phyloP scores from a whole-genome alignment of 2,113 vertebrate species.

The Silurus meridionalis region DNA sequence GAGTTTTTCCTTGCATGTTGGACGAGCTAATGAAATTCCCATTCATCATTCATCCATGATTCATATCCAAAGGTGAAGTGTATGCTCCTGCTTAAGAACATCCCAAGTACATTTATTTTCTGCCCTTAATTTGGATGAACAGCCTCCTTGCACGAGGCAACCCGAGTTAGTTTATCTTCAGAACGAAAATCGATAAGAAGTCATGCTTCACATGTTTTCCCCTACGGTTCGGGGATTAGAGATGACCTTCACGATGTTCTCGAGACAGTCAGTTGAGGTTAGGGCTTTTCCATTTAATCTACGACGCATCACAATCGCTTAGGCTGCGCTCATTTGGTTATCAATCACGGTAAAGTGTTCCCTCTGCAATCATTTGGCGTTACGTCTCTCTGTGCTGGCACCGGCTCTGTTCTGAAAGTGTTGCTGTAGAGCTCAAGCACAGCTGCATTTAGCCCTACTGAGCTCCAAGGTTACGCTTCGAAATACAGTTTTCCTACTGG shows the following conservation, averaged over 20 bases:
- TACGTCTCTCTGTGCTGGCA: conserved; percentile 25
- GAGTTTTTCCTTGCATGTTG: not conserved
- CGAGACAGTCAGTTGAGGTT: conserved; percentile 26
- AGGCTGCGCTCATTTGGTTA: conserved; percentile 41
- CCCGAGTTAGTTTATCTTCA: not conserved
- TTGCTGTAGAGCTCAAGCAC: conserved; percentile 5
- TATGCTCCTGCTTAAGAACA: not conserved
- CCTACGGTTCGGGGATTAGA: conserved; percentile 28
- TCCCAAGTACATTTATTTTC: not conserved
- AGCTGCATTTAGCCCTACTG: not conserved
- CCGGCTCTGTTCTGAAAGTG: not conserved
- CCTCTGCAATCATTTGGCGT: conserved; percentile 32
- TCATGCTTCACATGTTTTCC: conserved; percentile 20
- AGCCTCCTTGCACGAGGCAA: not conserved
- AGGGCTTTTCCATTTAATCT: conserved; percentile 40
- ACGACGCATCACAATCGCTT: conserved; percentile 31
- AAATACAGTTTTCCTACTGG: not conserved
- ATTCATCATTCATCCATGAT: not conserved
- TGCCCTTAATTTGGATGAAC: not conserved
- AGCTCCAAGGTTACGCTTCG: not conserved
- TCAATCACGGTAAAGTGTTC: conserved; percentile 37
- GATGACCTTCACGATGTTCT: conserved; percentile 43
- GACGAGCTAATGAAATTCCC: not conserved
- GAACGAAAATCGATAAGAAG: conserved; percentile 40
- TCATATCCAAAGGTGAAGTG: not conserved